Evolutionary conservation across 2,113 vertebrate genomes (phyloP).

Genomic region (Pyxicephalus adspersus): DNA sequence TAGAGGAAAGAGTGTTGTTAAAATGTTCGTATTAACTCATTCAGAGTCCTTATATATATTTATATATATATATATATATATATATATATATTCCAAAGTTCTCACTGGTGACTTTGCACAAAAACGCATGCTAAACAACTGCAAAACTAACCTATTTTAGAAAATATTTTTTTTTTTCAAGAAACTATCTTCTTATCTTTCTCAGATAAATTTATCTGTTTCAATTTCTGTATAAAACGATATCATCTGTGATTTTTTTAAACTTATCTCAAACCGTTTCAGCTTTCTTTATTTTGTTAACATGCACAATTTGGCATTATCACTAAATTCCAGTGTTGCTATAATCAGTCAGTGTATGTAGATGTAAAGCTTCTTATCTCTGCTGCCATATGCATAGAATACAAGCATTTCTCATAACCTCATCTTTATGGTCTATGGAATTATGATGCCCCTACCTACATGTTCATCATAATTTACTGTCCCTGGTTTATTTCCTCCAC

Average conservation of each 20-base stretch:
- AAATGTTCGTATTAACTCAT: too few species aligned
- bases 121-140: neutral
- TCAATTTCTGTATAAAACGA: constrained; percentile 10
- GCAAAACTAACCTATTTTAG: neutral
- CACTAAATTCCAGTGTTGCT: constrained; percentile 9
- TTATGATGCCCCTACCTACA: constrained; percentile 38
- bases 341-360: constrained; percentile 29
- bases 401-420: constrained; percentile 27
- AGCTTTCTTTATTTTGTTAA: constrained; percentile 6
- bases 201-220: neutral
- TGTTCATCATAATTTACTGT: constrained; percentile 18
- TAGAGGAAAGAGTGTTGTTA: too few species aligned
- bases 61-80: too few species aligned
- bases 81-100: neutral
- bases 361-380: constrained; percentile 40
- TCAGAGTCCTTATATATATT: too few species aligned
- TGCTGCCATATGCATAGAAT: constrained; percentile 33
- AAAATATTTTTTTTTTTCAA: neutral
- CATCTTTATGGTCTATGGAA: constrained; percentile 34
- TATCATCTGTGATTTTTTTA: neutral
- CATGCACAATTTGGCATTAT: constrained; percentile 22
- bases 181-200: neutral
- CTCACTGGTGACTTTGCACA: neutral
- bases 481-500: constrained; percentile 34
- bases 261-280: constrained; percentile 6